Evolutionary conservation across 2,797 vertebrate species (phyloP).

Genomic region (Eutrigla gurnardus): DNA sequence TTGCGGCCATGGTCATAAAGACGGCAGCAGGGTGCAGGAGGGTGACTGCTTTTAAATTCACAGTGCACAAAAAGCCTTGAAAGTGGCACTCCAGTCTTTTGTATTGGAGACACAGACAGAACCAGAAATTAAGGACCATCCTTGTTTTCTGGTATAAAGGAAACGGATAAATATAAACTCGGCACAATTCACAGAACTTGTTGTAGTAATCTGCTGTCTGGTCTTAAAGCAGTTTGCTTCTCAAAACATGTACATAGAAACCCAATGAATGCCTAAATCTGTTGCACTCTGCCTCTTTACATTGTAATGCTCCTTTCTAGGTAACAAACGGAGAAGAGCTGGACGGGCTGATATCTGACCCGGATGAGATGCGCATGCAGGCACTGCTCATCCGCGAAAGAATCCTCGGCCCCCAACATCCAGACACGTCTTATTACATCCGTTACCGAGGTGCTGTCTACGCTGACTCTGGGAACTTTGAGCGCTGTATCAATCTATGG

Average conservation of each 20-base stretch:
- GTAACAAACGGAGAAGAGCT: constrained; percentile 93
- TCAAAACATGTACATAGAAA: too few species aligned
- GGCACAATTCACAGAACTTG: neutral
- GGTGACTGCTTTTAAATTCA: neutral
- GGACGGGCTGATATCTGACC: constrained; percentile 96
- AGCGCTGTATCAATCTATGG: constrained; percentile 98
- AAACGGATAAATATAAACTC: neutral
- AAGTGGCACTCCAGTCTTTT: neutral
- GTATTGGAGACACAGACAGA: neutral
- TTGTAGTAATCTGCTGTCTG: neutral
- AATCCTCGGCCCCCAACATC: constrained; percentile 97
- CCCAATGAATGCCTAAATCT: neutral
- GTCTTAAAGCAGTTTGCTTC: neutral
- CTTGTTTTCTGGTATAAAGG: neutral
- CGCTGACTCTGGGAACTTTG: constrained; percentile 98
- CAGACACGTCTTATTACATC: constrained; percentile 99
- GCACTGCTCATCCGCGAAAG: constrained; percentile 96
- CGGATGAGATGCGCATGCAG: constrained; percentile 99
- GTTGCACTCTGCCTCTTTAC: constrained; percentile 1
- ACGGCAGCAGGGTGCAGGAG: neutral
- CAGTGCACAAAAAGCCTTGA: neutral
- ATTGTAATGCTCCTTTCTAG: constrained; percentile 60
- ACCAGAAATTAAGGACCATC: neutral
- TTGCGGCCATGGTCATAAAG: neutral
- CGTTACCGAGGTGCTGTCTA: constrained; percentile 97